phyloP scores from a whole-genome alignment of 2,797 vertebrate genomes.

The Heterohyrax brucei region DNA sequence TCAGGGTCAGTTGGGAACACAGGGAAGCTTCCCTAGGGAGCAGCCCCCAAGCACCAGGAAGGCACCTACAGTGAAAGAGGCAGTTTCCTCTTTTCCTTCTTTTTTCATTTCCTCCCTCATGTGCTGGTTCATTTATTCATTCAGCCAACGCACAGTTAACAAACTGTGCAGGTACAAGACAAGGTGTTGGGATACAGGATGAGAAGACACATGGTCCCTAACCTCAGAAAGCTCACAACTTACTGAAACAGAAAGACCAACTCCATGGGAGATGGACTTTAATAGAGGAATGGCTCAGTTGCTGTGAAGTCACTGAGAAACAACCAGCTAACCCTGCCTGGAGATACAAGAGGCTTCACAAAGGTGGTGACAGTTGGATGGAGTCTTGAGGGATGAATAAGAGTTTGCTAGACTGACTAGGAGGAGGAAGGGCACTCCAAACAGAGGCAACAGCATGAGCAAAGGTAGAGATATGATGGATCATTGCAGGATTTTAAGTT shows the following conservation, averaged over 20 bases:
- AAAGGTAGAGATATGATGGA: background rate
- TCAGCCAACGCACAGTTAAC: background rate
- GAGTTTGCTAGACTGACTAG: background rate
- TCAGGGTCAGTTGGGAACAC: background rate
- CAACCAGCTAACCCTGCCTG: background rate
- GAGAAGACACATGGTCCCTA: background rate
- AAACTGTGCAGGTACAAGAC: background rate
- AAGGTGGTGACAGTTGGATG: background rate
- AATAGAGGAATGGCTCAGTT: background rate
- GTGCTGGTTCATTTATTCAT: background rate
- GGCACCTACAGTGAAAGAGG: background rate
- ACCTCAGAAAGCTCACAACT: background rate
- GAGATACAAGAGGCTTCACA: background rate
- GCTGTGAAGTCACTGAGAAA: background rate
- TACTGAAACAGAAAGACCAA: constrained; percentile 5
- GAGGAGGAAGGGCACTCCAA: background rate
- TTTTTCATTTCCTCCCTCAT: background rate
- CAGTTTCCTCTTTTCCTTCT: background rate
- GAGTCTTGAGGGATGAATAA: background rate
- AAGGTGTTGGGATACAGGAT: background rate
- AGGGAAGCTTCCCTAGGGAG: background rate
- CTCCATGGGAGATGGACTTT: background rate
- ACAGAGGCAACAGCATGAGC: background rate
- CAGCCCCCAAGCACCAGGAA: background rate
- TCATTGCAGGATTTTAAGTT: background rate